Evolutionary conservation across 2,888 invertebrate species (phyloP).

Genomic region (Ichneumoninae sp.): DNA sequence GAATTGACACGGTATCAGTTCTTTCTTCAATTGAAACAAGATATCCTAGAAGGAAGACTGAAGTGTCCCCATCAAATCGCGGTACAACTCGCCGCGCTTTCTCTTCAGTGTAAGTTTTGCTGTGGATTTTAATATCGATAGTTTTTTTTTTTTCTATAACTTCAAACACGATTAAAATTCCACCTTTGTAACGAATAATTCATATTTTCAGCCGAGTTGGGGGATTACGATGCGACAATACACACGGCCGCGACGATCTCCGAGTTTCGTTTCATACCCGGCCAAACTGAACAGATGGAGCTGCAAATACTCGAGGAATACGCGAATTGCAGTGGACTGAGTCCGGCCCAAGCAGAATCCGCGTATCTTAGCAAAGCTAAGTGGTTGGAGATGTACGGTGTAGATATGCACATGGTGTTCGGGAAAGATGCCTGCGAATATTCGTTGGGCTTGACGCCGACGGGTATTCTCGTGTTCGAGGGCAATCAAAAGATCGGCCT

Average conservation of each 20-base stretch:
- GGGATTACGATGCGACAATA: conserved; percentile 96
- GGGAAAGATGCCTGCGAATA: conserved; percentile 99
- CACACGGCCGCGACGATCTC: conserved; percentile 99
- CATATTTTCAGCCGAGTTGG: conserved; percentile 92
- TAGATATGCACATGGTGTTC: conserved; percentile 98
- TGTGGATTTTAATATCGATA: neutral
- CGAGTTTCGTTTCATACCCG: conserved; percentile 98
- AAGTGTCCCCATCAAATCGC: conserved; percentile 95
- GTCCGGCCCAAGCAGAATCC: conserved; percentile 98
- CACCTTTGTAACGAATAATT: neutral
- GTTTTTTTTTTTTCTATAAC: neutral
- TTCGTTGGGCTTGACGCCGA: conserved; percentile 97
- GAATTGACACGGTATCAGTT: conserved; percentile 99
- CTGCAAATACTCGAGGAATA: conserved; percentile 96
- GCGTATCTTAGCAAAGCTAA: conserved; percentile 98
- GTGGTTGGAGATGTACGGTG: conserved; percentile 99
- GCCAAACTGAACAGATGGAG: conserved; percentile 98
- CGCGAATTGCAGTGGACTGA: conserved; percentile 93
- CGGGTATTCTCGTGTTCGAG: conserved; percentile 99
- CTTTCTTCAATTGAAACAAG: conserved; percentile 98
- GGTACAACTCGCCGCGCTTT: conserved; percentile 95
- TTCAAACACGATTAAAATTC: neutral
- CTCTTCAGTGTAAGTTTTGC: conserved; percentile 93
- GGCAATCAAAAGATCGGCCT: conserved; percentile 98
- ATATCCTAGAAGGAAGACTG: conserved; percentile 95